A percentile compares a stretch with the other conserved stretches of the same genome.
Evolutionary conservation across 2,888 invertebrate species (phyloP).

Genomic region (Nemotelus nigrinus): DNA sequence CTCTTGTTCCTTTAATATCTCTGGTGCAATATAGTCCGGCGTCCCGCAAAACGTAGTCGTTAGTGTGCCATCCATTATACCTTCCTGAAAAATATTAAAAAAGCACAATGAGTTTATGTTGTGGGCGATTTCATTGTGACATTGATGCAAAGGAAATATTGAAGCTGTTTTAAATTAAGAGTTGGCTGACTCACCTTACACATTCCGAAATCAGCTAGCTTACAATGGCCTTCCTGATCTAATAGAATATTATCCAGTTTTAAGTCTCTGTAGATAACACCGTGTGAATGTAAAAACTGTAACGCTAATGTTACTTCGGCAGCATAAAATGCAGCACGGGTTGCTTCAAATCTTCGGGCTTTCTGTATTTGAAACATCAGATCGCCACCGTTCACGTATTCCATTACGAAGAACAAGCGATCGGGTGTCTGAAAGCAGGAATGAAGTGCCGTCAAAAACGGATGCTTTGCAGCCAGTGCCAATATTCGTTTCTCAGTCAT

Average conservation of each 20-base stretch:
- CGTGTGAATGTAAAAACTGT: constrained; percentile 95
- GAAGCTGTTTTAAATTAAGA: not conserved
- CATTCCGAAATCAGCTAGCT: constrained; percentile 97
- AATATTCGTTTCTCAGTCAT: constrained; percentile 98
- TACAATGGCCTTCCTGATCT: constrained; percentile 95
- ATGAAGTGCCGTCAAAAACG: constrained; percentile 96
- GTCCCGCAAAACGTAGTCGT: constrained; percentile 99
- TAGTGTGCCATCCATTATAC: constrained; percentile 76
- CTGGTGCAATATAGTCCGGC: constrained; percentile 98
- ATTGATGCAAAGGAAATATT: too few species aligned
- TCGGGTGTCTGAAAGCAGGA: constrained; percentile 97
- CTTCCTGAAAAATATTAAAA: constrained; percentile 56
- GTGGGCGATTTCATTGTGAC: too few species aligned
- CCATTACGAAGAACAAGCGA: constrained; percentile 98
- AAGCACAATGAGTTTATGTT: not conserved
- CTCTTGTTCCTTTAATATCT: constrained; percentile 93
- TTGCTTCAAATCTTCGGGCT: constrained; percentile 97
- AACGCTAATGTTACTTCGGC: constrained; percentile 98
- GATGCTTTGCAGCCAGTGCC: constrained; percentile 96
- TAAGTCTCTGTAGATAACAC: constrained; percentile 98
- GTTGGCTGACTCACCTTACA: constrained; percentile 84
- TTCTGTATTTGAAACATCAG: constrained; percentile 99
- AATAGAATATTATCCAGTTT: constrained; percentile 98
- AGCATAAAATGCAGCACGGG: constrained; percentile 92
- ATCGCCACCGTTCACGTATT: constrained; percentile 98